phyloP scores from a whole-genome alignment of 2,888 invertebrate species.

The Orthosia gothica region DNA sequence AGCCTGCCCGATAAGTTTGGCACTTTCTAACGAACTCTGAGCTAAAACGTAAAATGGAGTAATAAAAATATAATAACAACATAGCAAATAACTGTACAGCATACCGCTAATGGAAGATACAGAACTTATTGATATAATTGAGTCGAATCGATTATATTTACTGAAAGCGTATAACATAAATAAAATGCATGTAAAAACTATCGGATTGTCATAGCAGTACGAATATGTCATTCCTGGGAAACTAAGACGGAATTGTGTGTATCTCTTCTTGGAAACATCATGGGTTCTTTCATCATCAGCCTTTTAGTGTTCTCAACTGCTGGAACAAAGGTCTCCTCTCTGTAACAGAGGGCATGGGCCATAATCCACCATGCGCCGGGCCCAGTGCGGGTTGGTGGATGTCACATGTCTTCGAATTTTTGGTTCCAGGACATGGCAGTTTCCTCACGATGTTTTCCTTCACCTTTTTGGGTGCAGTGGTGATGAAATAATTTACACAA shows the following conservation, averaged over 20 bases:
- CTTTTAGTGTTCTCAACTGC: too few relatives aligned
- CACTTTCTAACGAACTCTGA: constrained; percentile 77
- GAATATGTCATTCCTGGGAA: constrained; percentile 23
- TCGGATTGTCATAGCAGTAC: constrained; percentile 50
- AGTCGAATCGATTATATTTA: constrained; percentile 58
- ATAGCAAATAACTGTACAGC: constrained; percentile 81
- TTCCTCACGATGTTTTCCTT: too few relatives aligned
- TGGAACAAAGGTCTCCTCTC: too few relatives aligned
- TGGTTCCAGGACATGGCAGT: too few relatives aligned
- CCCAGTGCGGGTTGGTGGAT: too few relatives aligned
- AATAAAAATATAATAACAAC: constrained; percentile 79
- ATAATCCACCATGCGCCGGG: too few relatives aligned
- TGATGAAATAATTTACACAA: too few relatives aligned
- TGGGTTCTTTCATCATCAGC: too few relatives aligned
- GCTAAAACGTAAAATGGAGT: constrained; percentile 78
- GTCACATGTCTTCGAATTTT: too few relatives aligned
- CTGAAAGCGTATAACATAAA: constrained; percentile 69
- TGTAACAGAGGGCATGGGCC: too few relatives aligned
- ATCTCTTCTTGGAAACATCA: constrained; percentile 15
- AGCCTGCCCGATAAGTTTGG: constrained; percentile 75
- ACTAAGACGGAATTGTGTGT: constrained; percentile 32
- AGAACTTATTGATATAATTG: constrained; percentile 74
- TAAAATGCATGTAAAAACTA: constrained; percentile 70
- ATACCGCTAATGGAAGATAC: constrained; percentile 86
- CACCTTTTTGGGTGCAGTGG: too few relatives aligned